Percentiles rank a stretch among this genome's conserved stretches.
Evolutionary conservation across 2,888 invertebrate genomes (phyloP).

Genomic region (Athalia circularis): DNA sequence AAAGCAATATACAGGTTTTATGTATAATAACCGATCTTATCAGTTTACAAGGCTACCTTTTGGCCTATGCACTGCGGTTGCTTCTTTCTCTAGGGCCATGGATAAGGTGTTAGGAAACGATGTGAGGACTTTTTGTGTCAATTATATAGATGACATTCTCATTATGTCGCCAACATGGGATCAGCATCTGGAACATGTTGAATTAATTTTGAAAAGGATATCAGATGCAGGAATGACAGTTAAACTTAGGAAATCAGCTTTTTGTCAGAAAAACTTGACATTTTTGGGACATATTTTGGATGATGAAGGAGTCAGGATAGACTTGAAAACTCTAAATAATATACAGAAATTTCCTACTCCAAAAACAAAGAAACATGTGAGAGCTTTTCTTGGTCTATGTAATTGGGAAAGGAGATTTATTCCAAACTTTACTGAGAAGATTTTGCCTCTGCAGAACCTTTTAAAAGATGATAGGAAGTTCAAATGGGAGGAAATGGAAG

Average conservation of each 20-base stretch:
- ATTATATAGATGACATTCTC: not conserved
- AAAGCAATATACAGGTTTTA: constrained; percentile 15
- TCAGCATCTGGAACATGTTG: not conserved
- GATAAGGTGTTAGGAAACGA: not conserved
- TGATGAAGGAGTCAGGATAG: not conserved
- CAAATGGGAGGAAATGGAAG: not conserved
- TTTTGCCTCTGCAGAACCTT: not conserved
- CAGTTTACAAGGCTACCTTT: not conserved
- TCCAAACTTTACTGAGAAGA: not conserved
- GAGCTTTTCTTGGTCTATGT: not conserved
- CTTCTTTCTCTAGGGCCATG: constrained; percentile 5
- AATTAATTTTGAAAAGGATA: not conserved
- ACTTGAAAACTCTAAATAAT: not conserved
- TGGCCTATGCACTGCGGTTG: not conserved
- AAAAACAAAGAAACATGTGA: not conserved
- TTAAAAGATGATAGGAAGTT: constrained; percentile 5
- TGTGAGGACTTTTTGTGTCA: not conserved
- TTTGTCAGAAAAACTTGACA: not conserved
- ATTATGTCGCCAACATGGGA: not conserved
- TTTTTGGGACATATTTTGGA: not conserved
- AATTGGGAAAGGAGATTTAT: constrained; percentile 13
- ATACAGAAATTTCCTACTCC: not conserved
- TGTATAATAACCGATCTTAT: constrained; percentile 19
- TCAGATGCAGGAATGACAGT: not conserved
- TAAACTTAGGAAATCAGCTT: not conserved